Evolutionary conservation across 1,140 invertebrate species (phyloP).

Genomic region (Drosophila parabipectinata): DNA sequence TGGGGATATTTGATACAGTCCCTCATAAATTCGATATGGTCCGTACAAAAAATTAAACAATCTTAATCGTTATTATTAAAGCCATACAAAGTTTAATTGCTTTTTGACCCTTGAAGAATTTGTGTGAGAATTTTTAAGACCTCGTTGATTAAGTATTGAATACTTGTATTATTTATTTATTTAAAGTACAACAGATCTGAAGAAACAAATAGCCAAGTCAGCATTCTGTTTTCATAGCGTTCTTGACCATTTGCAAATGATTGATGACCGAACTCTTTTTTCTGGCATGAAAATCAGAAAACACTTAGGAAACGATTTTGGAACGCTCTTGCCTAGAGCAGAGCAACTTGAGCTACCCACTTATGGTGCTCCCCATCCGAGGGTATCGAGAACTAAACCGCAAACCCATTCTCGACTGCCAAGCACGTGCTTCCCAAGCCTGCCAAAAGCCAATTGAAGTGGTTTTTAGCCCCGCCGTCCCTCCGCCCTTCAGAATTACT

Average conservation of each 20-base stretch:
- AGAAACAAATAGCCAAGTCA: not conserved
- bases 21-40: not conserved
- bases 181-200: not conserved
- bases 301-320: slow-evolving; percentile 2
- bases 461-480: slow-evolving; percentile 1
- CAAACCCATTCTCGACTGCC: slow-evolving; percentile 44
- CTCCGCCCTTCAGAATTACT: not conserved
- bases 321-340: slow-evolving; percentile 10
- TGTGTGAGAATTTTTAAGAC: too few species aligned
- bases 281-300: slow-evolving; percentile 17
- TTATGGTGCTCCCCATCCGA: slow-evolving; percentile 12
- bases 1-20: slow-evolving; percentile 14
- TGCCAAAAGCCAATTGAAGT: slow-evolving; percentile 55
- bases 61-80: not conserved
- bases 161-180: not conserved
- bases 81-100: not conserved
- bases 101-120: not conserved
- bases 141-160: not conserved
- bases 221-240: not conserved
- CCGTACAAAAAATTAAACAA: not conserved
- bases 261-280: slow-evolving; percentile 6
- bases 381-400: slow-evolving; percentile 46
- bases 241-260: not conserved
- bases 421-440: slow-evolving; percentile 63
- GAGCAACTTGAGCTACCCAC: slow-evolving; percentile 33